Evolutionary conservation across 1,140 invertebrate species (phyloP).

Genomic region (Zaprionus lachaisei): DNA sequence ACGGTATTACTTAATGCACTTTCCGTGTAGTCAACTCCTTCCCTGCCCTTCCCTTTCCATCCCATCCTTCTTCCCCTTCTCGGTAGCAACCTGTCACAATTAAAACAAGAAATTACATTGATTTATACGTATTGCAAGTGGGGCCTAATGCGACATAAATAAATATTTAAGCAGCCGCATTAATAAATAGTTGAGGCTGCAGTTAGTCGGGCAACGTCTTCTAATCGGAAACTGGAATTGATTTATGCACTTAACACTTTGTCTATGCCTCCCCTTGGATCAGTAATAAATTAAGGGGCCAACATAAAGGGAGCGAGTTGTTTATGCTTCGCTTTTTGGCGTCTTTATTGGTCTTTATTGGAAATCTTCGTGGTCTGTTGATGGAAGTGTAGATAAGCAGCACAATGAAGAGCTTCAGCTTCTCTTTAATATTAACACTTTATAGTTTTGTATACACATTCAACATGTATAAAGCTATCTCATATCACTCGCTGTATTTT

Average conservation of each 20-base stretch:
- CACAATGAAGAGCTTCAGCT: constrained; percentile 5
- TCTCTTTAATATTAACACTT: background rate
- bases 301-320: constrained; percentile 24
- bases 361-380: constrained; percentile 32
- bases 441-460: background rate
- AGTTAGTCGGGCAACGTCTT: constrained; percentile 9
- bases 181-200: constrained; percentile 37
- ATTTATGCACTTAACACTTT: constrained; percentile 62
- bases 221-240: constrained; percentile 54
- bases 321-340: constrained; percentile 38
- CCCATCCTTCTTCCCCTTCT: background rate
- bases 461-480: too few relatives aligned
- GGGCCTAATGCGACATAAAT: constrained; percentile 57
- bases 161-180: constrained; percentile 54
- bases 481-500: too few relatives aligned
- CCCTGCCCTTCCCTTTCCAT: background rate
- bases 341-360: constrained; percentile 59
- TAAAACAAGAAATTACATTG: constrained; percentile 66
- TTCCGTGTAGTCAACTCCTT: constrained; percentile 43
- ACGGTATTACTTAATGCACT: constrained; percentile 62
- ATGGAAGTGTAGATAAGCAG: constrained; percentile 43
- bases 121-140: constrained; percentile 62
- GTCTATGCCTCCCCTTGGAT: constrained; percentile 29
- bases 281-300: constrained; percentile 48
- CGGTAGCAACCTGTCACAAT: constrained; percentile 57